phyloP scores from a whole-genome alignment of 37 sponge, comb jelly and placozoan species.

The Tethya wilhelma region DNA sequence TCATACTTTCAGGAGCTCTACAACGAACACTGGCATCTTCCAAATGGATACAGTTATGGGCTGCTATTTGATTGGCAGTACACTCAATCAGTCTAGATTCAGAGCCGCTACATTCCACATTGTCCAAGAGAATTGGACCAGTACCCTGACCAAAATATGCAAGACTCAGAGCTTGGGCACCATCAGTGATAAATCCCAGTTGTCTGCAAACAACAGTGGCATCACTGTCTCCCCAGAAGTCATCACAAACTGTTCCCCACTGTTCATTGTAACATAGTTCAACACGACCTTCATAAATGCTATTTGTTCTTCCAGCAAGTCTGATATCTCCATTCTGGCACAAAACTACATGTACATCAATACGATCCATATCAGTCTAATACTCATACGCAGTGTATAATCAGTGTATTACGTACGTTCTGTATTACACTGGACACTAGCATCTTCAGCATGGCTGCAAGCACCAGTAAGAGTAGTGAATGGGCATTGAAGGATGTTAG shows the following conservation, averaged over 20 bases:
- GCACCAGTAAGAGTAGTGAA: neutral
- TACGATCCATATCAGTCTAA: neutral
- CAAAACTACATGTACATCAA: neutral
- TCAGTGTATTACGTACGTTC: neutral
- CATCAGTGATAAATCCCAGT: slow-evolving; percentile 8
- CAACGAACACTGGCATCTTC: too few species aligned
- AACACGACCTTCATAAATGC: neutral
- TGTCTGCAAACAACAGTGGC: slow-evolving; percentile 6
- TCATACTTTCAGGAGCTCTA: too few species aligned
- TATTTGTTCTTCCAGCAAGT: slow-evolving; percentile 4
- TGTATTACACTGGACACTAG: neutral
- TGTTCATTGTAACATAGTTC: neutral
- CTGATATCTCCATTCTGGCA: neutral
- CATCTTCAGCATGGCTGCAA: slow-evolving; percentile 1
- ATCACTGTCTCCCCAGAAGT: neutral
- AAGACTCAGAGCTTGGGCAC: too few species aligned
- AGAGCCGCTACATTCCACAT: too few species aligned
- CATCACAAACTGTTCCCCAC: slow-evolving; percentile 5
- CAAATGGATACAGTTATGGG: too few species aligned
- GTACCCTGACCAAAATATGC: too few species aligned
- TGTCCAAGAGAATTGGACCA: too few species aligned
- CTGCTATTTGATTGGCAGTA: too few species aligned
- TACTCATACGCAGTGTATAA: neutral
- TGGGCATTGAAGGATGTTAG: neutral
- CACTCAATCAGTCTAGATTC: too few species aligned